Percentiles rank a stretch among this genome's conserved stretches.
Conservation (phyloP, 2,888 invertebrate species). For the Brachypalpus laphriformis region DNA sequence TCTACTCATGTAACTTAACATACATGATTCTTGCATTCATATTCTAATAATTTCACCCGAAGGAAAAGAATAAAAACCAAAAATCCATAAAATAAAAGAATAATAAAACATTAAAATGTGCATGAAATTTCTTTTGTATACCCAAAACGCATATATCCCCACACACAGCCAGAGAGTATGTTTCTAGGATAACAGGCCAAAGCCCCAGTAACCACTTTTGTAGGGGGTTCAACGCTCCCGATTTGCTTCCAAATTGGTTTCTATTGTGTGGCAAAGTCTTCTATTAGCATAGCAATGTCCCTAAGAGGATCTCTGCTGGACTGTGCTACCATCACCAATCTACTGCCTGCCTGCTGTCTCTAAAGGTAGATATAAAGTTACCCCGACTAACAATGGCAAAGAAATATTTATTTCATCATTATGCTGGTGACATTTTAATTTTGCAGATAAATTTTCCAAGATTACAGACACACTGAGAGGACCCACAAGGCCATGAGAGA, state of each 20-base stretch:
- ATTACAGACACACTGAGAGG: constrained; percentile 34
- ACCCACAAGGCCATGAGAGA: neutral
- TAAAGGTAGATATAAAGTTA: constrained; percentile 63
- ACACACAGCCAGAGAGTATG: neutral
- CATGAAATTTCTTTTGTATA: neutral
- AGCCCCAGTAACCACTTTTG: constrained; percentile 14
- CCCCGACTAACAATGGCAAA: constrained; percentile 49
- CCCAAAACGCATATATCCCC: constrained; percentile 9
- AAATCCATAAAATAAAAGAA: neutral
- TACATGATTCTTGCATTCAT: neutral
- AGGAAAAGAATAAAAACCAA: neutral
- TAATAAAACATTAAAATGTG: neutral
- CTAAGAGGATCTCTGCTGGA: constrained; percentile 19
- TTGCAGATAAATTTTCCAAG: constrained; percentile 62
- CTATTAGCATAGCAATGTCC: constrained; percentile 67
- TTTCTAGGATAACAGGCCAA: neutral
- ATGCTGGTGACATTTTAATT: constrained; percentile 72
- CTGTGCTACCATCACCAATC: neutral
- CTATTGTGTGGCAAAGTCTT: constrained; percentile 61
- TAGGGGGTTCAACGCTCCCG: constrained; percentile 41
- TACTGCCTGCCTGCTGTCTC: neutral
- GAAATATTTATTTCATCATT: constrained; percentile 71
- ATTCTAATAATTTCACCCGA: constrained; percentile 7
- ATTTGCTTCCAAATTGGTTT: constrained; percentile 66
- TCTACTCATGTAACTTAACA: neutral